Evolutionary conservation across 2,113 vertebrate species (phyloP).

Genomic region (Lycaon pictus): DNA sequence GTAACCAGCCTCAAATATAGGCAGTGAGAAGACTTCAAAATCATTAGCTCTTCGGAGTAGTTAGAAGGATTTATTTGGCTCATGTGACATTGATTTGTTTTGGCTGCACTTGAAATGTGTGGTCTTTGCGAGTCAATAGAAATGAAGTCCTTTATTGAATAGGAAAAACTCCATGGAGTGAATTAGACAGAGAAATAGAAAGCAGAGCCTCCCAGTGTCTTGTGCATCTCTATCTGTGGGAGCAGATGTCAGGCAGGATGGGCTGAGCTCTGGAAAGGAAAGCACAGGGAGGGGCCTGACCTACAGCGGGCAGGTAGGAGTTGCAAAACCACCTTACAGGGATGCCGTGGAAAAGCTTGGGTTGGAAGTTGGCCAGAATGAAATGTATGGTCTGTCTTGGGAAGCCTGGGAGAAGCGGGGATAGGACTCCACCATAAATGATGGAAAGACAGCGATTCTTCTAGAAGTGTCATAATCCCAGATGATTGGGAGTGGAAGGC

Average conservation of each 20-base stretch:
- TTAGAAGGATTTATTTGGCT: conserved; percentile 84
- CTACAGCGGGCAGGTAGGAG: background rate
- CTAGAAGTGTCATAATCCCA: background rate
- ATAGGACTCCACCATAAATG: background rate
- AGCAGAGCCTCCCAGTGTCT: background rate
- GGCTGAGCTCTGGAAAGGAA: background rate
- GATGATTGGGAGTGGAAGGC: background rate
- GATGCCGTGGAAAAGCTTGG: background rate
- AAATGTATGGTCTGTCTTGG: accelerated
- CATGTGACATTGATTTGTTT: conserved; percentile 89
- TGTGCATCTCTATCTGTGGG: background rate
- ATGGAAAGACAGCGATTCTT: background rate
- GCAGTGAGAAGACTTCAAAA: conserved; percentile 37
- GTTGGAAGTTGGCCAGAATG: background rate
- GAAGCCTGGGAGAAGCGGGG: background rate
- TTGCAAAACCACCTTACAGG: background rate
- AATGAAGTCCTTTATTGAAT: conserved; percentile 81
- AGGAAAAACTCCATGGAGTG: conserved; percentile 74
- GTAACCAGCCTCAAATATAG: background rate
- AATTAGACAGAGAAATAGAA: conserved; percentile 65
- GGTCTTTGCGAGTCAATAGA: conserved; percentile 88
- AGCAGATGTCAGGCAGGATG: background rate
- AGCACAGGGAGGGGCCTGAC: background rate
- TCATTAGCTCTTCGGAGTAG: conserved; percentile 75
- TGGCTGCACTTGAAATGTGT: conserved; percentile 85